Evolutionary conservation across 2,797 vertebrate species (phyloP).

Genomic region (Enteromius anoplus): DNA sequence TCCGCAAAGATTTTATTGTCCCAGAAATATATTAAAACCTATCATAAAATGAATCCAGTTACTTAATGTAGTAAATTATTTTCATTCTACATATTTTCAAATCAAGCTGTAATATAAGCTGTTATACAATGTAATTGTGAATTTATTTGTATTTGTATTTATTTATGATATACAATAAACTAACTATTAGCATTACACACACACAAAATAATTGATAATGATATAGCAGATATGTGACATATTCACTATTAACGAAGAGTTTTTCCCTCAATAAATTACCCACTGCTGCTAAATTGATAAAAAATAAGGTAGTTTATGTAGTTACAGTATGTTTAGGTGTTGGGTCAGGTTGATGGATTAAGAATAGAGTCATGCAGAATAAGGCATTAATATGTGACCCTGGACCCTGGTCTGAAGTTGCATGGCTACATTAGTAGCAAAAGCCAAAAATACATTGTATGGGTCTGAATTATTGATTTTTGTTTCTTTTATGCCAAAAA

Average conservation of each 20-base stretch:
- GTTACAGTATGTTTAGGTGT: neutral
- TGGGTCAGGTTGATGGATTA: neutral
- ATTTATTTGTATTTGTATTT: neutral
- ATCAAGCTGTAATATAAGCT: neutral
- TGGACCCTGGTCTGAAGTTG: too few relatives aligned
- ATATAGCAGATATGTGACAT: neutral
- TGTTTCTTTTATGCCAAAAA: too few relatives aligned
- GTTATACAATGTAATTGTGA: neutral
- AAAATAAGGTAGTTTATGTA: neutral
- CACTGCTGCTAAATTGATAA: neutral
- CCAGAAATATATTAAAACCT: neutral
- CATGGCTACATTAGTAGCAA: too few relatives aligned
- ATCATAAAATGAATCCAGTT: neutral
- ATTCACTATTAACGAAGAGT: neutral
- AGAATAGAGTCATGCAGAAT: neutral
- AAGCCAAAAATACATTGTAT: too few relatives aligned
- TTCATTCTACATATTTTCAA: neutral
- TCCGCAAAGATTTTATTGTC: neutral
- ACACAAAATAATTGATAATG: neutral
- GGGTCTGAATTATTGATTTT: too few relatives aligned
- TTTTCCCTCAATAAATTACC: neutral
- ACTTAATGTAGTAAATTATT: neutral
- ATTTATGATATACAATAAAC: neutral
- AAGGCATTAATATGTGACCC: neutral
- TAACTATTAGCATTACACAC: neutral